These are phyloP conservation scores for Podotricha telesiphe DNA, from an alignment of 2,888 invertebrate genomes.

Conservation along the genomic window DNA sequence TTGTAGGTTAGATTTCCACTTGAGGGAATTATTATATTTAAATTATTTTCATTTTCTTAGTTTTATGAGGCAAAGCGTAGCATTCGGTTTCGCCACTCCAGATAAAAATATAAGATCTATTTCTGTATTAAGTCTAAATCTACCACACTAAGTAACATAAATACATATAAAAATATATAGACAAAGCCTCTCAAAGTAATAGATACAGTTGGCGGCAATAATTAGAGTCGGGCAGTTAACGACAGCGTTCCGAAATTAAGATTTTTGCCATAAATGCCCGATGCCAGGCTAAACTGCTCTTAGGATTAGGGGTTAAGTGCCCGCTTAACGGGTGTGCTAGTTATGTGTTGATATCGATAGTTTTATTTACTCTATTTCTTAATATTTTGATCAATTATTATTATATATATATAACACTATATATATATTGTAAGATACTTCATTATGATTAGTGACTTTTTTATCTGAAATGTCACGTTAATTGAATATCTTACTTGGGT, in stretches of 20 bases:
- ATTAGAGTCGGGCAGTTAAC: conserved; percentile 81
- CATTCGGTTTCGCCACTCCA: neutral
- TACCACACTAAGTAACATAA: neutral
- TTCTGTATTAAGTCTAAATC: neutral
- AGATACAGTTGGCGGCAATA: conserved; percentile 76
- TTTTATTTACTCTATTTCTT: neutral
- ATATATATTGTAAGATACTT: too few species aligned
- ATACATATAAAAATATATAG: conserved; percentile 9
- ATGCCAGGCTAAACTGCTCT: conserved; percentile 74
- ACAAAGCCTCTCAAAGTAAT: conserved; percentile 61
- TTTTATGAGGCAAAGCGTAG: neutral
- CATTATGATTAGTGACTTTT: too few species aligned
- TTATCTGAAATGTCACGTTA: too few species aligned
- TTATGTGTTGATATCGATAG: conserved; percentile 53
- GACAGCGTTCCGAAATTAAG: conserved; percentile 77
- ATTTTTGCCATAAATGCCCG: conserved; percentile 82
- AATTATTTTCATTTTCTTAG: too few species aligned
- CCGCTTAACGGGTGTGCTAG: conserved; percentile 77
- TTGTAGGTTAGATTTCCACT: neutral
- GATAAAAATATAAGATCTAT: neutral
- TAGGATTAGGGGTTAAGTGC: conserved; percentile 83
- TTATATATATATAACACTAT: too few species aligned
- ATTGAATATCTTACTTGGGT: too few species aligned
- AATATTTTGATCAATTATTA: neutral
- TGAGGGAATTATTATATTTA: too few species aligned